Evolutionary conservation across 2,797 vertebrate species (phyloP).

Genomic region (Gymnothorax javanicus): DNA sequence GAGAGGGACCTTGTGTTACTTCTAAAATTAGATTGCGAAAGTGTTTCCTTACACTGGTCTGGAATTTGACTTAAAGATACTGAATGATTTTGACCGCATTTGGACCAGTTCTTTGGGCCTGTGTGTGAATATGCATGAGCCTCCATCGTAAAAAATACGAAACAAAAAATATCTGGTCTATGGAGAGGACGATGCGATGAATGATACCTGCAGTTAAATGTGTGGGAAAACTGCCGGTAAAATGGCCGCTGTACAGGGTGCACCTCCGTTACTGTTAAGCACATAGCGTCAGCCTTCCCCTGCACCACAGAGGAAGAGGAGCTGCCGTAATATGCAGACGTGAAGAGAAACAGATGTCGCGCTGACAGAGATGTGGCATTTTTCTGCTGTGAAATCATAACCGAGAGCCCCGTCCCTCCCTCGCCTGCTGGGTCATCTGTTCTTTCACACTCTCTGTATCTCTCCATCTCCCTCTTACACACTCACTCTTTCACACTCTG

Average conservation of each 20-base stretch:
- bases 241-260: not conserved
- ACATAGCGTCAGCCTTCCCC: not conserved
- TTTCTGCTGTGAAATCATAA: constrained; percentile 15
- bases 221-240: not conserved
- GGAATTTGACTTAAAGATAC: not conserved
- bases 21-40: not conserved
- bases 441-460: not conserved
- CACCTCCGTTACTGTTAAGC: not conserved
- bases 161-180: not conserved
- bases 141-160: not conserved
- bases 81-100: not conserved
- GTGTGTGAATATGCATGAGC: not conserved
- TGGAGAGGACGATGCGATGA: not conserved
- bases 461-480: too few species aligned
- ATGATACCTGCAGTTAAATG: not conserved
- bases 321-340: not conserved
- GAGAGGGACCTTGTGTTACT: not conserved
- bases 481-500: not conserved
- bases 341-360: constrained; percentile 16
- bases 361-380: constrained; percentile 7
- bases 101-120: not conserved
- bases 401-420: not conserved
- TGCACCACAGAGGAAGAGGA: not conserved
- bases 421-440: not conserved
- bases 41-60: not conserved